Conservation (phyloP, 2,797 vertebrate species). For the Betta splendens region DNA sequence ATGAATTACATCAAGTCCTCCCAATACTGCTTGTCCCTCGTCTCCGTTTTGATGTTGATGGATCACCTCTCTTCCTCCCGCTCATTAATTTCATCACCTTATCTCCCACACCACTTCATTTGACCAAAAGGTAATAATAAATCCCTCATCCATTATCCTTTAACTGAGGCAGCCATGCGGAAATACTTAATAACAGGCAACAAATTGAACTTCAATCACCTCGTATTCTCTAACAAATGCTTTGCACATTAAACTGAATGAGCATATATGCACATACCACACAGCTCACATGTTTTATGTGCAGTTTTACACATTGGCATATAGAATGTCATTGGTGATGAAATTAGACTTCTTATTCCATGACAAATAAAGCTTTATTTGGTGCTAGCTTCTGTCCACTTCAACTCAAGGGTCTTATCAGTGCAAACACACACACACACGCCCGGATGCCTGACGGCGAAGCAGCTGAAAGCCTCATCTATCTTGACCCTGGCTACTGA, state of each 20-base stretch:
- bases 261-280: conserved; percentile 46
- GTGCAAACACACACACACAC: conserved; percentile 82
- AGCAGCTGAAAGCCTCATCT: conserved; percentile 86
- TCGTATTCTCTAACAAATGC: conserved; percentile 90
- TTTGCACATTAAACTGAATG: conserved; percentile 79
- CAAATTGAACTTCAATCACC: conserved; percentile 99
- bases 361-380: conserved; percentile 42
- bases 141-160: conserved; percentile 99
- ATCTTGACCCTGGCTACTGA: conserved; percentile 83
- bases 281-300: conserved; percentile 31
- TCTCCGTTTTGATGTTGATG: conserved; percentile 89
- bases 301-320: not conserved
- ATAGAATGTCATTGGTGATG: conserved; percentile 11
- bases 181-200: conserved; percentile 99
- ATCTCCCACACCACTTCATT: conserved; percentile 99
- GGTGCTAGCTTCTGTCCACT: conserved; percentile 50
- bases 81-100: conserved; percentile 99
- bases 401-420: conserved; percentile 86
- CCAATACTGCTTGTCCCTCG: conserved; percentile 77
- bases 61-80: conserved; percentile 94
- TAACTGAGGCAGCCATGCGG: conserved; percentile 95
- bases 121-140: conserved; percentile 99
- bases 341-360: conserved; percentile 36
- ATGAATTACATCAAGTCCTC: conserved; percentile 81
- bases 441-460: conserved; percentile 77